These are phyloP conservation scores for Hanleya hanleyi DNA, from an alignment of 2,888 invertebrate genomes.

Conservation along the genomic window DNA sequence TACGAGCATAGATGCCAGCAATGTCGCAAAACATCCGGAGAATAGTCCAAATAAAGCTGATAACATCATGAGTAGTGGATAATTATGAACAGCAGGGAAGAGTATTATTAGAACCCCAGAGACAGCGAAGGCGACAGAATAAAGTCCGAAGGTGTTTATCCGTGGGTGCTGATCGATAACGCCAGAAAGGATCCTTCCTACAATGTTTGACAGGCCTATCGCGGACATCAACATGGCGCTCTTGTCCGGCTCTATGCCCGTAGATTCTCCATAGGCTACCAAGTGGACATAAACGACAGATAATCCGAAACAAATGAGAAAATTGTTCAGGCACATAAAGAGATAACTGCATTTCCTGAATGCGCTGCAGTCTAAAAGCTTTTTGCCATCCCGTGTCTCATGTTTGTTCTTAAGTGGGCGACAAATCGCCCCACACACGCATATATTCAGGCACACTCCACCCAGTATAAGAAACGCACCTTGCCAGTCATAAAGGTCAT, in stretches of 20 bases:
- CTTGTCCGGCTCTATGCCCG: slow-evolving; percentile 36
- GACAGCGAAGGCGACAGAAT: slow-evolving; percentile 36
- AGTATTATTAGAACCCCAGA: slow-evolving; percentile 41
- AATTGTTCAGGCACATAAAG: slow-evolving; percentile 45
- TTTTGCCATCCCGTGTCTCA: background rate
- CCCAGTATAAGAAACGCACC: slow-evolving; percentile 51
- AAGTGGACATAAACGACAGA: slow-evolving; percentile 54
- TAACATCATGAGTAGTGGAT: slow-evolving; percentile 34
- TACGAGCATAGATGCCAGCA: slow-evolving; percentile 42
- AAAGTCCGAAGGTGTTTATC: slow-evolving; percentile 37
- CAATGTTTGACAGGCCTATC: slow-evolving; percentile 47
- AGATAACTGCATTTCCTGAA: slow-evolving; percentile 46
- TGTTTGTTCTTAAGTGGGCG: slow-evolving; percentile 29
- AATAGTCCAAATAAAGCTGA: slow-evolving; percentile 46
- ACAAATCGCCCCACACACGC: slow-evolving; percentile 45
- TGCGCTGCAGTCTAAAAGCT: slow-evolving; percentile 34
- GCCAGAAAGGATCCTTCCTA: slow-evolving; percentile 48
- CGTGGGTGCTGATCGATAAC: slow-evolving; percentile 35
- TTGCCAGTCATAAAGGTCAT: slow-evolving; percentile 48
- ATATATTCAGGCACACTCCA: slow-evolving; percentile 48
- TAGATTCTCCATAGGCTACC: slow-evolving; percentile 40
- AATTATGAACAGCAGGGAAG: slow-evolving; percentile 35
- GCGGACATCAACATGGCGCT: slow-evolving; percentile 48
- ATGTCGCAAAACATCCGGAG: slow-evolving; percentile 46
- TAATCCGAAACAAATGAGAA: slow-evolving; percentile 49